These are phyloP conservation scores for Anastrepha ludens DNA, from an alignment of 1,140 invertebrate species.

Conservation along the genomic window DNA sequence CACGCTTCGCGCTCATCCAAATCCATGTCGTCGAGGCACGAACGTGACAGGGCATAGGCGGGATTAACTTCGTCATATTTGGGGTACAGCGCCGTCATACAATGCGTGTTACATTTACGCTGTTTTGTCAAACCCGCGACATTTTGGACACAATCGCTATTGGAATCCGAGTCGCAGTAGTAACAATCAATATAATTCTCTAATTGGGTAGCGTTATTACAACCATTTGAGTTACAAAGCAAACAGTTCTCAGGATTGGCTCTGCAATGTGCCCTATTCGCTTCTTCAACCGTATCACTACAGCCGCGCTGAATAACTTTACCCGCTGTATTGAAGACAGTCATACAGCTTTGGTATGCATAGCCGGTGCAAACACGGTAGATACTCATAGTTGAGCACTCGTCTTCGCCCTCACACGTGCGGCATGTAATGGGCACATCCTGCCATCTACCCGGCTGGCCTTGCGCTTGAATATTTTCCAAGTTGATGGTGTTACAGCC, in stretches of 20 bases:
- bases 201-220: slow-evolving; percentile 63
- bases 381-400: slow-evolving; percentile 58
- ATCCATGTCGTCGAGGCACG: slow-evolving; percentile 67
- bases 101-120: slow-evolving; percentile 63
- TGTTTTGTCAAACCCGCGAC: slow-evolving; percentile 57
- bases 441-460: slow-evolving; percentile 67
- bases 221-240: slow-evolving; percentile 71
- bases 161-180: slow-evolving; percentile 62
- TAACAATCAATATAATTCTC: slow-evolving; percentile 64
- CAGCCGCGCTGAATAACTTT: slow-evolving; percentile 64
- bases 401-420: slow-evolving; percentile 56
- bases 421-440: slow-evolving; percentile 63
- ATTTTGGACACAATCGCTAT: slow-evolving; percentile 58
- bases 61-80: slow-evolving; percentile 60
- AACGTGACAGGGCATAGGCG: slow-evolving; percentile 63
- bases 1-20: slow-evolving; percentile 63
- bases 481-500: slow-evolving; percentile 67
- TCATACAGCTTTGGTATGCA: slow-evolving; percentile 65
- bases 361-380: slow-evolving; percentile 57
- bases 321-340: slow-evolving; percentile 63
- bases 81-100: slow-evolving; percentile 64
- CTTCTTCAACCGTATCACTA: slow-evolving; percentile 55
- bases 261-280: slow-evolving; percentile 60
- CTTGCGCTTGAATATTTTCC: slow-evolving; percentile 59
- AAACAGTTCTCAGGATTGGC: slow-evolving; percentile 61